Evolutionary conservation across 2,797 vertebrate genomes (phyloP), one percentile per base, ranked within the genome.

Genomic region (Hippoglossus hippoglossus): DNA sequence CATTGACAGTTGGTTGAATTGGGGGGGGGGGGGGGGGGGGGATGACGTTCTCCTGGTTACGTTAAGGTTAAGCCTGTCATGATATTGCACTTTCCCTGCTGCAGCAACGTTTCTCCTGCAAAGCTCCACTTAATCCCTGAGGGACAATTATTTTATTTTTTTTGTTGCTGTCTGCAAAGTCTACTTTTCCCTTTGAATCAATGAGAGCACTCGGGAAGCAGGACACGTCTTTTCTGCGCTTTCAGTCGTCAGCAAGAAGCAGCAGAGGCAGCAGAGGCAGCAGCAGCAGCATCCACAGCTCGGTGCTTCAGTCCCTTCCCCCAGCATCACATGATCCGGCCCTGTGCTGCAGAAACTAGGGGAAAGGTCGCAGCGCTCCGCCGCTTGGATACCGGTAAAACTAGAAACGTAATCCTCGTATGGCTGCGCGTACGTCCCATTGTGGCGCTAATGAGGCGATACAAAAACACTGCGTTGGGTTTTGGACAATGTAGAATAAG

Each of bases 291-390:
- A 79, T 72, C 77, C 50, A 72, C 36, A 25, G 47, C 62, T 36
- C 73, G 15, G 52, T 10, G 57, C 67, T 72, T 75, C 83, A 84
- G 88, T 73, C 84, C 85, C 89, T 73, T 83, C 92, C 93, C 89
- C 83, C 89, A 75, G 82, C 68, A 73, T 93, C 94, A 95, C 94
- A 91, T 95, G 94, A 94, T 77, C 75, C 68, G 0, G 53, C 82
- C 84, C 86, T 59, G 80, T 62, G 89, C 89, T 62, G 87, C 89
- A 83, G 87, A 89, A 95, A 95, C 89, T 95, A 57, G 95, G 94
- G 89, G 92, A 95, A 95, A 95, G 95, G 94, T 95, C 93, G 89
- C 86, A 67, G 82, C 75, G 25, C 77, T 66, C 19, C 61, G 61
- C 84, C 81, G 89, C 87, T 80, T 80, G 10, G 61, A 84, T 55